Evolutionary conservation across 2,888 invertebrate genomes (phyloP).

Genomic region (Trichopoda pennipes): DNA sequence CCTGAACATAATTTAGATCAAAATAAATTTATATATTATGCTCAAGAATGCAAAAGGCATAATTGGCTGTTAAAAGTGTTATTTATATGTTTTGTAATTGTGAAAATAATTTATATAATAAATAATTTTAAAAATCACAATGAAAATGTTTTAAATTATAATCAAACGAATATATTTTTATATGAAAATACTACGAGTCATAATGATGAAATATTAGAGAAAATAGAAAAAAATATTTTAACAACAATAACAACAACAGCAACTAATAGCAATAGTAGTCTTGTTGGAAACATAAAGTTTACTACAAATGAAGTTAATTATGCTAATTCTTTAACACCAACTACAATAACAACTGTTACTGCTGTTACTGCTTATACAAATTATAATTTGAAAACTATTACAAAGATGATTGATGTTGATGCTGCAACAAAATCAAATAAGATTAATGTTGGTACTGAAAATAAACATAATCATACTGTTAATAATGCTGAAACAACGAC

Average conservation of each 20-base stretch:
- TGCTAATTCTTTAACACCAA: neutral
- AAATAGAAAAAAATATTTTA: neutral
- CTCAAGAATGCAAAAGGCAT: constrained; percentile 28
- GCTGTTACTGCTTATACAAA: neutral
- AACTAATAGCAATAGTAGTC: neutral
- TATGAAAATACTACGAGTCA: neutral
- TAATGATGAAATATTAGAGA: neutral
- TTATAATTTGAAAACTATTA: constrained; percentile 3
- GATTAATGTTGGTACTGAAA: neutral
- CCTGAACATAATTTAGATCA: constrained; percentile 1
- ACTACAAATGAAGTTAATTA: neutral
- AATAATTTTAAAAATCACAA: constrained; percentile 28
- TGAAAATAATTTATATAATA: constrained; percentile 48
- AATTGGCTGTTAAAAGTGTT: constrained; percentile 45
- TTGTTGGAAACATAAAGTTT: neutral
- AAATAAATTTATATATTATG: neutral
- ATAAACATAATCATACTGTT: constrained; percentile 1
- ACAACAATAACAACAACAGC: neutral
- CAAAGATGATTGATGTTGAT: neutral
- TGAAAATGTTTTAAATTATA: constrained; percentile 5
- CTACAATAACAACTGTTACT: neutral
- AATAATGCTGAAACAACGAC: constrained; percentile 34
- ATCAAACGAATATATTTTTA: neutral
- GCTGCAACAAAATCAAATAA: constrained; percentile 8
- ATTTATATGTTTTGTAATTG: constrained; percentile 42